These are phyloP conservation scores for Cynodonichthys magdalenae DNA, from an alignment of 2,797 vertebrate species.

Conservation along the genomic window DNA sequence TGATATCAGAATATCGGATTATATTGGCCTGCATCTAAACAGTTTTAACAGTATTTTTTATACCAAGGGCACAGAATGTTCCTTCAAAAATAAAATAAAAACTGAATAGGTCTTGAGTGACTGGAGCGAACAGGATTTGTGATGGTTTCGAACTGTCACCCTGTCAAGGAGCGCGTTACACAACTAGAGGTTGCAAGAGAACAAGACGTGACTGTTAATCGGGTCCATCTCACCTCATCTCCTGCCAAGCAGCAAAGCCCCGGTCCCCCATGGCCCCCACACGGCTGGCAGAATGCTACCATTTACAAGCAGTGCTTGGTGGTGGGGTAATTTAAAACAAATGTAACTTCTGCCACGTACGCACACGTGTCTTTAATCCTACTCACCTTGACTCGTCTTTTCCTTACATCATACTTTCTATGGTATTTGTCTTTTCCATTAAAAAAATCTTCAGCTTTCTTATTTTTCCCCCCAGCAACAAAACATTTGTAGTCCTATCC, in stretches of 20 bases:
- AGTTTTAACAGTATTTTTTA: background rate
- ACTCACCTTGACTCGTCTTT: conserved; percentile 19
- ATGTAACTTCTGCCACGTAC: conserved; percentile 76
- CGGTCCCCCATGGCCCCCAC: conserved; percentile 26
- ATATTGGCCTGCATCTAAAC: no score
- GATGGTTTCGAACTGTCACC: conserved; percentile 25
- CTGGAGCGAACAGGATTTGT: conserved; percentile 12
- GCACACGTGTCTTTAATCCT: conserved; percentile 27
- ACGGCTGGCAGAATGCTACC: conserved; percentile 59
- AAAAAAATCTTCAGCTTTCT: background rate
- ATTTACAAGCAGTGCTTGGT: conserved; percentile 55
- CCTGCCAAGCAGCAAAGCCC: conserved; percentile 40
- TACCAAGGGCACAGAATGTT: no score
- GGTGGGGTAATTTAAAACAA: conserved; percentile 73
- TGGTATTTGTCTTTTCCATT: conserved; percentile 4
- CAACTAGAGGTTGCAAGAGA: conserved; percentile 27
- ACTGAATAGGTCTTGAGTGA: background rate
- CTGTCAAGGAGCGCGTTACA: conserved; percentile 24
- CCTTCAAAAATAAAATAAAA: background rate
- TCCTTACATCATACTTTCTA: conserved; percentile 14
- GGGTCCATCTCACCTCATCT: conserved; percentile 40
- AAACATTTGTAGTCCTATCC: background rate
- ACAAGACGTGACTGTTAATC: conserved; percentile 54
- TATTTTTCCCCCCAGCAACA: background rate
- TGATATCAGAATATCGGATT: no score